A percentile compares a stretch with the other conserved stretches of the same genome.
Conservation (phyloP, 2,888 invertebrate species). For the Lysandra bellargus region DNA sequence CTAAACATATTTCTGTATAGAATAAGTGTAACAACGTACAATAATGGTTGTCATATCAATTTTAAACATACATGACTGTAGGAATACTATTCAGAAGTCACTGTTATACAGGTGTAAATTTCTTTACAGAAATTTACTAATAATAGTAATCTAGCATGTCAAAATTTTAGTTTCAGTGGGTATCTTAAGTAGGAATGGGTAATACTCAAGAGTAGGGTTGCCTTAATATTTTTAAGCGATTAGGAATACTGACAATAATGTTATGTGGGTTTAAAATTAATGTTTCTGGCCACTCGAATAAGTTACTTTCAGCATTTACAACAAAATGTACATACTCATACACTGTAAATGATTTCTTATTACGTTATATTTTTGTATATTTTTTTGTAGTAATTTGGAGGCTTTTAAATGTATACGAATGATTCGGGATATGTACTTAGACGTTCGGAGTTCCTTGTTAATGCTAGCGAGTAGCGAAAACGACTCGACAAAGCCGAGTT, state of each 20-base stretch:
- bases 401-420: constrained; percentile 78
- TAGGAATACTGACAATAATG: constrained; percentile 5
- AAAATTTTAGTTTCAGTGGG: not conserved
- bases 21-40: constrained; percentile 7
- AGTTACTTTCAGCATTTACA: constrained; percentile 11
- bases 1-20: not conserved
- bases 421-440: constrained; percentile 79
- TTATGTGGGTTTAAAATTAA: not conserved
- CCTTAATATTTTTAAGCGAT: not conserved
- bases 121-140: not conserved
- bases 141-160: not conserved
- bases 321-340: constrained; percentile 47
- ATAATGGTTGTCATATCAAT: constrained; percentile 9
- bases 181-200: not conserved
- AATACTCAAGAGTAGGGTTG: not conserved
- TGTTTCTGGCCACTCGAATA: not conserved
- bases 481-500: not conserved
- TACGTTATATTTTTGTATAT: constrained; percentile 58
- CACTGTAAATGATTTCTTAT: constrained; percentile 65
- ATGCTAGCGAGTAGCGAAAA: constrained; percentile 29
- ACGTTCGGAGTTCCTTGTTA: constrained; percentile 72
- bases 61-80: not conserved
- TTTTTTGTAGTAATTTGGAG: constrained; percentile 69
- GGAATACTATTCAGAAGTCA: not conserved
- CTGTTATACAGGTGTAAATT: not conserved